Base-by-base conservation (phyloP, 2,888 invertebrate species). In the Eristalis intricaria region DNA sequence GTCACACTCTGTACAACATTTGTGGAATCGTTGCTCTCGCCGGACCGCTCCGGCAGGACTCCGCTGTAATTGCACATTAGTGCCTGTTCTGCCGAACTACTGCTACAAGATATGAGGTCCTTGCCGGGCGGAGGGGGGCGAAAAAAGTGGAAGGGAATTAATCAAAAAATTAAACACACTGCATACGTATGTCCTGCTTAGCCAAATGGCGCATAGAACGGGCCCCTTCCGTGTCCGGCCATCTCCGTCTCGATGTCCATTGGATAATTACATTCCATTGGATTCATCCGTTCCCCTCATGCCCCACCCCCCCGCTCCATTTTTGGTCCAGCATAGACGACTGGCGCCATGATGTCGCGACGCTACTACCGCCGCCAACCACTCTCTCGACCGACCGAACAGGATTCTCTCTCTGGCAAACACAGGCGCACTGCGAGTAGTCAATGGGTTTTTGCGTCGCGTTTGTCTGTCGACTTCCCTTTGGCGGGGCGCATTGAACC, bases 291-390 rank as follows among this genome's bases (percentile, higher is more conserved):
- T 68, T 3, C 26, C 26, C 26, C 26, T 26, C 26, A 26, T 2
- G 2, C 26, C 75, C 13, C 43, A 13, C 43, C 43, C 43, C 5
- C 43, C 43, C 5, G 19, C 4, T 19, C 50, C 50, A 19, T 7
- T 8, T n/a, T 1, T 7, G 32, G 32, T 32, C 50, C n/a, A n/a
- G 19, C 50, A 50, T 7, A 19, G 50, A 60, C 80, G 76, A 29
- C 75, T 75, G 84, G 66, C 69, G 87, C 76, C 87, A 84, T 15
- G 60, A 58, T 80, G 87, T 79, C 87, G 87, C 87, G 87, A 79
- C 87, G 69, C 73, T 76, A 76, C 84, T 76, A 32, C 8, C 1
- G 87, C 76, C 68, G 84, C 76, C 35, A 66, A 83, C 26, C 78
- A 63, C 75, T 75, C 61, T 50, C 22, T 15, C 56, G 38, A 76